phyloP scores from a whole-genome alignment of 1,140 invertebrate genomes.

The Anagrus nilaparvatae region DNA sequence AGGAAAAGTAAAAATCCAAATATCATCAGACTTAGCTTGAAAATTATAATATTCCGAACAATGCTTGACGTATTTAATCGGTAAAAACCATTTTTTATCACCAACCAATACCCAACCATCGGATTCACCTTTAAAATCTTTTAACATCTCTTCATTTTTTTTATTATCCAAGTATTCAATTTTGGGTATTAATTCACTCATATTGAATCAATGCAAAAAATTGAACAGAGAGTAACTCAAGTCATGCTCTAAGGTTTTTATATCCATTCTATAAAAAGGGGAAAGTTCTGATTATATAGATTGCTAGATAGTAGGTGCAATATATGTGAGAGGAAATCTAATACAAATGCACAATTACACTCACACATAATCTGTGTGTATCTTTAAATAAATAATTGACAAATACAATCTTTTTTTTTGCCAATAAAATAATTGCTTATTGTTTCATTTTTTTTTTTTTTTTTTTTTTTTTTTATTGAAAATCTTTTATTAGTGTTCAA shows the following conservation, averaged over 20 bases:
- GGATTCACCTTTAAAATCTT: conserved; percentile 42
- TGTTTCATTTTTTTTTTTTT: too few relatives aligned
- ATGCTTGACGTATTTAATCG: conserved; percentile 46
- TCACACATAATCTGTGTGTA: background rate
- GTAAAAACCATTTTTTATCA: conserved; percentile 58
- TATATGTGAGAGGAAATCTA: background rate
- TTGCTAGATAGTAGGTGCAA: background rate
- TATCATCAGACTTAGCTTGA: conserved; percentile 48
- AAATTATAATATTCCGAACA: conserved; percentile 58
- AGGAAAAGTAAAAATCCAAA: conserved; percentile 61
- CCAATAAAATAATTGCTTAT: background rate
- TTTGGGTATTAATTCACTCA: conserved; percentile 14
- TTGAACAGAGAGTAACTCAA: too few relatives aligned
- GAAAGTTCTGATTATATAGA: background rate
- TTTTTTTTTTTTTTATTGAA: too few relatives aligned
- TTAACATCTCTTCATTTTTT: conserved; percentile 22
- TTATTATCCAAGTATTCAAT: conserved; percentile 16
- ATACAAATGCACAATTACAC: background rate
- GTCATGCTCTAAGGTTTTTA: too few relatives aligned
- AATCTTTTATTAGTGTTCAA: too few relatives aligned
- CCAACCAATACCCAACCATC: conserved; percentile 57
- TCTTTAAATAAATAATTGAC: background rate
- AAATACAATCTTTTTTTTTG: background rate
- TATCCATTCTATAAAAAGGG: background rate
- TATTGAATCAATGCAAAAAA: too few relatives aligned